Evolutionary conservation across 2,797 vertebrate genomes (phyloP), one percentile per base, ranked within the genome.

Genomic region (Protosalanx chinensis): DNA sequence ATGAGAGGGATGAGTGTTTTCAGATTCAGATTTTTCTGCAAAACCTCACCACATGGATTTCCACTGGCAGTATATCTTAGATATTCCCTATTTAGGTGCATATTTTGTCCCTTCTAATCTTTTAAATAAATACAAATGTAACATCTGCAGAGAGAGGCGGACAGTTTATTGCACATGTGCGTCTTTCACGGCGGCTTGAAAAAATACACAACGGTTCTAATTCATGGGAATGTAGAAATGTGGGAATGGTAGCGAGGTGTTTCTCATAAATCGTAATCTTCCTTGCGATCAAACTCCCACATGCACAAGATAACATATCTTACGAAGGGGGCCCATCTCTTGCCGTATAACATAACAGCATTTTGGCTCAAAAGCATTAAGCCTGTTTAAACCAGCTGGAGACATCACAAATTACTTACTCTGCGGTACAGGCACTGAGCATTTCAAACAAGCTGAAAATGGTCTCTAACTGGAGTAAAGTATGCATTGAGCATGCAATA

Each of bases 101-200:
- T 69, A 70, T 76, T 46, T 75, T 35, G 35, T 68, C 51, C 79
- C 69, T 70, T 88, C 77, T 76, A 81, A 87, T 84, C 71, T 70
- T 32, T 33, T 23, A 63, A 64, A 68, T 51, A 59, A 46, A 76
- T 27, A 33, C 76, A 27, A 20, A 64, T 35, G 41, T 67, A 64
- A 79, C 72, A 83, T 83, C 69, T 77, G 76, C 12, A 57, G 27
- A 76, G 66, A 58, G 57, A 27, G 65, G 62, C 18, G 1, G 27
- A 68, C 74, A 78, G 64, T 84, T 86, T 77, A 10, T 35, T 77
- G 72, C 82, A 87, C 56, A 81, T 85, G 78, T 77, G 81, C 59
- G 70, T n/a, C 49, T 58, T 53, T 82, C 71, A 23, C 1, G 64
- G 0, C 7, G 33, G 59, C 67, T 73, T 78, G 69, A 29, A 58